Base-by-base conservation (phyloP, 2,113 vertebrate species). In the Tragelaphus buxtoni region DNA sequence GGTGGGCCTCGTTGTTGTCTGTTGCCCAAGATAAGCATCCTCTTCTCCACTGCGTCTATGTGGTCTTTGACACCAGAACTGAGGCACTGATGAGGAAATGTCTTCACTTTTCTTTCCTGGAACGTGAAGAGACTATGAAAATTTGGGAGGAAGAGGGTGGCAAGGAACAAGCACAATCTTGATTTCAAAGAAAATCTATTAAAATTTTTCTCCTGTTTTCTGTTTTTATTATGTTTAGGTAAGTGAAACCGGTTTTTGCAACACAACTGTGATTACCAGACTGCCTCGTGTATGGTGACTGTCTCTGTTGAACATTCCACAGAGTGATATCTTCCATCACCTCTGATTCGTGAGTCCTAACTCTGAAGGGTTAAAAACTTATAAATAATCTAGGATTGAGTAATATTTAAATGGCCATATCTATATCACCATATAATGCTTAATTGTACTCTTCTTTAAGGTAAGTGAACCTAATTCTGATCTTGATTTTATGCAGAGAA, bases 241-340 rank as follows among this genome's bases (percentile, higher is more conserved):
- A 99, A 99, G 99, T 99, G 98, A 98, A 97, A 87, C 30, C 69
- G 94, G 93, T 82, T 97, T 97, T 97, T 98, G 90, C 63, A 95
- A 0, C 88, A 86, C 85, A 94, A 14, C 82, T 93, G 35, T 84
- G 86, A 39, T 91, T n/a, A 11, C 7, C 96, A 58, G 60, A 80
- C 77, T 58, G 7, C 39, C 6, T 94, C 88, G 4, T 56, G 9
- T 0, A 42, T 74, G 65, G 82, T 88, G 95, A 61, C 24, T 76
- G 96, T 95, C 47, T 95, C 12, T 65, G 10, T 4, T 0, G 13
- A 97, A 18, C 9, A 35, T 4, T 20, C 24, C 74, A 30, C 45
- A 79, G 0, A 35, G 51, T 92, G 76, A 91, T 47, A 51, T 39
- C 49, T 83, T 86, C 88, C 5, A 45, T 42, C 85, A 53, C 45